Conservation (phyloP, 1,140 invertebrate genomes). For the Andricus grossulariae region DNA sequence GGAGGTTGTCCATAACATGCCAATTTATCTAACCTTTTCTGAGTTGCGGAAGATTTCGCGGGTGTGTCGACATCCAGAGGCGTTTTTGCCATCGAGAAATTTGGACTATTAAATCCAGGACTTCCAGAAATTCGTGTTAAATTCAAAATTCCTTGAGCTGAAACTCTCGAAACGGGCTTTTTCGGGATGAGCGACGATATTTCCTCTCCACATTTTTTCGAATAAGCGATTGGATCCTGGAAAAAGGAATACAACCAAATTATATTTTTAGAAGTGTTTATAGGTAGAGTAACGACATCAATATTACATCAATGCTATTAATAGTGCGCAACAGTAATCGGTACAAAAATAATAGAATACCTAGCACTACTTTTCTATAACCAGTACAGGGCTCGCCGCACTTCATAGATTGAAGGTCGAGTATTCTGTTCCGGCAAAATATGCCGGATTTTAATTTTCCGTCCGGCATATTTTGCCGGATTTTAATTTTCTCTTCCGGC, state of each 20-base stretch:
- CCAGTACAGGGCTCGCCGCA: no score
- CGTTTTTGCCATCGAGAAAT: slow-evolving; percentile 38
- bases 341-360: no score
- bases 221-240: slow-evolving; percentile 61
- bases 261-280: no score
- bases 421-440: no score
- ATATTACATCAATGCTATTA: no score
- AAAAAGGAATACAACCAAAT: slow-evolving; percentile 38
- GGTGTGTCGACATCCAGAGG: slow-evolving; percentile 41
- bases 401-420: no score
- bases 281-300: no score
- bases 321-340: no score
- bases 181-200: slow-evolving; percentile 63
- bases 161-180: slow-evolving; percentile 48
- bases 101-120: slow-evolving; percentile 33
- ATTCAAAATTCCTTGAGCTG: slow-evolving; percentile 30
- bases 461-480: no score
- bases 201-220: slow-evolving; percentile 54
- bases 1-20: slow-evolving; percentile 62
- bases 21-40: slow-evolving; percentile 63
- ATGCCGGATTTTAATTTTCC: no score
- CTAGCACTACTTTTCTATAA: no score
- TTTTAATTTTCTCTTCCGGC: no score
- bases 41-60: slow-evolving; percentile 41
- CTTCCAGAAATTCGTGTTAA: not conserved